Evolutionary conservation across 2,113 vertebrate species (phyloP), one percentile per base, ranked within the genome.

Genomic region (Ahaetulla prasina): DNA sequence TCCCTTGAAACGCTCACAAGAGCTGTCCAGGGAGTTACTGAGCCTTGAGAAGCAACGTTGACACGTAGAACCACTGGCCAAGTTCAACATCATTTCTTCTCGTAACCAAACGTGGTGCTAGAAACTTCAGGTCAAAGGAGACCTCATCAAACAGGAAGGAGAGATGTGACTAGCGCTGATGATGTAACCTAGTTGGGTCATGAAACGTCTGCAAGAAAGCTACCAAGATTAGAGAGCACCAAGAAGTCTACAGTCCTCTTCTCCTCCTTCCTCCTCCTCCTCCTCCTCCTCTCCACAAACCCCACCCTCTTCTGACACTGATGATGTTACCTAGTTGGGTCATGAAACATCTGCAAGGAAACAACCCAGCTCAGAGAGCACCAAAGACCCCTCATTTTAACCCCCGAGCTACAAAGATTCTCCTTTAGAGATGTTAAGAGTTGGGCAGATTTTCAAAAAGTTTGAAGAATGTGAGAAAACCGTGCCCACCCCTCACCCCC

Each of bases 401-500:
- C 27, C 27, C 27, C 57, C 30, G 57, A 63, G 27, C 57, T 27
- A 30, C 25, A 60, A 30, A 12, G 25, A 0, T 4, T 11, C 57
- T 30, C 27, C 27, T 63, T 63, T 12, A 18, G 63, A 35, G 63
- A 8, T 35, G n/a, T 74, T 74, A 18, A 74, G 16, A 35, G 63
- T 18, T 18, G 63, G 63, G 63, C n/a, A 35, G 63, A 35, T 74
- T 35, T 74, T 74, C n/a, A 18, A 74, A 74, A 8, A 2, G 5
- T 35, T 74, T 16, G 63, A 74, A 35, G n/a, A 74, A 25, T 0
- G 8, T 57, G 23, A 8, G 54, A 35, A 74, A 7, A 74, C 3
- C 0, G 12, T 16, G 4, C 30, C 30, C 30, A 12, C 30, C 1
- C 10, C 12, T 6, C 4, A 18, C 25, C 25, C 20, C 9, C 1